Conservation (phyloP, 2,797 vertebrate genomes). For the Thamnophis elegans region DNA sequence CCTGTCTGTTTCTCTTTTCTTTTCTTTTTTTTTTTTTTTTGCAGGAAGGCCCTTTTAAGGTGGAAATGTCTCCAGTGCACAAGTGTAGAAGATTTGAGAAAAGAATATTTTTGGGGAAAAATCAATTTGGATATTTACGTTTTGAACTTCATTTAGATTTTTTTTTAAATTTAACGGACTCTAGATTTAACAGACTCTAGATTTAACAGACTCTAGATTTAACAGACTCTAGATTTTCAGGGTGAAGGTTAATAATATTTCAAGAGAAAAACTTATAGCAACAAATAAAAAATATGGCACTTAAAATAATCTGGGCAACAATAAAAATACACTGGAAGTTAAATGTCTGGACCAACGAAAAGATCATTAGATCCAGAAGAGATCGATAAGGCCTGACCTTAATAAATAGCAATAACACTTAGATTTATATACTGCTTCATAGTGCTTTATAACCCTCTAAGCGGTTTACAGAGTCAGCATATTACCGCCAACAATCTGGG, state of each 20-base stretch:
- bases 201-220: too few relatives aligned
- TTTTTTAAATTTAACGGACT: too few relatives aligned
- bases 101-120: neutral
- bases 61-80: neutral
- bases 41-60: rapidly evolving
- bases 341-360: neutral
- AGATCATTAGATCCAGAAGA: neutral
- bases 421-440: too few relatives aligned
- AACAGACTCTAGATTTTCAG: too few relatives aligned
- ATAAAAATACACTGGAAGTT: neutral
- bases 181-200: too few relatives aligned
- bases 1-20: neutral
- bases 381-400: neutral
- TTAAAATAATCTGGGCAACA: neutral
- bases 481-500: too few relatives aligned
- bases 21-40: too few relatives aligned
- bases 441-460: too few relatives aligned
- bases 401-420: neutral
- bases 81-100: neutral
- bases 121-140: neutral
- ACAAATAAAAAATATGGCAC: neutral
- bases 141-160: neutral
- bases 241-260: too few relatives aligned
- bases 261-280: too few relatives aligned
- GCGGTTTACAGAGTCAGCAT: too few relatives aligned